Evolutionary conservation across 2,113 vertebrate genomes (phyloP).

Genomic region (Panthera leo): DNA sequence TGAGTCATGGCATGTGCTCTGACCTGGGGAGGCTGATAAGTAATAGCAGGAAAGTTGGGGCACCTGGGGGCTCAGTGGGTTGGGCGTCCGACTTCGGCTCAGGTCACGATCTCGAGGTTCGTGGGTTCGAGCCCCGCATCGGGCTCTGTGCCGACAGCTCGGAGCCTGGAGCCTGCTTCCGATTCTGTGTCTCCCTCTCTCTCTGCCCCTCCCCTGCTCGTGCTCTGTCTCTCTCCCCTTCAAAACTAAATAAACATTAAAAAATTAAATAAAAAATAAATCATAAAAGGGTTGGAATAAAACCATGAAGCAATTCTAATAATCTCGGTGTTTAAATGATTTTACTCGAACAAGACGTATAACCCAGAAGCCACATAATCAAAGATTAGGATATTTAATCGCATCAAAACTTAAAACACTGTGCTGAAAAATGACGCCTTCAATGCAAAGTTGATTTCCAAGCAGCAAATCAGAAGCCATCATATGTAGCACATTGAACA

Average conservation of each 20-base stretch:
- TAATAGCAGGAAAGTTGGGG: neutral
- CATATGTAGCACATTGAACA: conserved; percentile 17
- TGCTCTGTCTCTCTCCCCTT: too few relatives aligned
- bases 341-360: conserved; percentile 37
- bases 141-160: too few relatives aligned
- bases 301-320: neutral
- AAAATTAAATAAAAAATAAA: too few relatives aligned
- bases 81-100: too few relatives aligned
- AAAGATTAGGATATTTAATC: conserved; percentile 46
- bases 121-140: rapidly evolving
- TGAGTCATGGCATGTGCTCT: neutral
- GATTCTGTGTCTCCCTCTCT: too few relatives aligned
- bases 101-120: too few relatives aligned
- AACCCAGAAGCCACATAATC: conserved; percentile 16
- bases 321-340: conserved; percentile 2
- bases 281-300: neutral
- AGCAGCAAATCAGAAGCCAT: conserved; percentile 46
- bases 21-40: neutral
- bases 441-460: conserved; percentile 31
- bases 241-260: too few relatives aligned
- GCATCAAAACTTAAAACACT: conserved; percentile 58
- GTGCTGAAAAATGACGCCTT: conserved; percentile 38
- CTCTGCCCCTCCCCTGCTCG: too few relatives aligned
- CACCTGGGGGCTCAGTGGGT: too few relatives aligned
- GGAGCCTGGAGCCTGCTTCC: too few relatives aligned